phyloP scores from a whole-genome alignment of 2,888 invertebrate species.

The Ormyrus thymus region DNA sequence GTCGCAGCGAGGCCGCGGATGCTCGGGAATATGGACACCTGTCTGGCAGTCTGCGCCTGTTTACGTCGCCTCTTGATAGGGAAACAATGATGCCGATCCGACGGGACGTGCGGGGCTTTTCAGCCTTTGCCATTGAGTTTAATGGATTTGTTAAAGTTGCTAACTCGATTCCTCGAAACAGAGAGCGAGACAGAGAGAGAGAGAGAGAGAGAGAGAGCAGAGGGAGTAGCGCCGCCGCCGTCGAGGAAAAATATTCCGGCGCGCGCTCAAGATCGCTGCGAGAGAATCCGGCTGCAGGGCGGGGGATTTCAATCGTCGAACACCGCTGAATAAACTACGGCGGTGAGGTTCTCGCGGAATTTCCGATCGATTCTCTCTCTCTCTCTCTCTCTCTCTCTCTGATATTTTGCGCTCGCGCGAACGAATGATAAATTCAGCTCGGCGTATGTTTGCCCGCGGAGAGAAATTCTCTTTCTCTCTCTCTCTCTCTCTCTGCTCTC shows the following conservation, averaged over 20 bases:
- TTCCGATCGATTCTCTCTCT: slow-evolving; percentile 34
- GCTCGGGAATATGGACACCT: slow-evolving; percentile 2
- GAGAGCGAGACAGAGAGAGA: no score
- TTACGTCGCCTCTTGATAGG: neutral
- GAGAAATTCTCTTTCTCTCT: neutral
- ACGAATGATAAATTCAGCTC: slow-evolving; percentile 41
- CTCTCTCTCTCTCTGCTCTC: neutral
- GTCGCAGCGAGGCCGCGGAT: neutral
- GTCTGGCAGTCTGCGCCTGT: neutral
- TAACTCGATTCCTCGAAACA: no score
- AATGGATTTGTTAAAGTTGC: no score
- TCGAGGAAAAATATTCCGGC: no score
- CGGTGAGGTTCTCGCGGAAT: neutral
- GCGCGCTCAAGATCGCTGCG: no score
- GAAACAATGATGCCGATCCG: no score
- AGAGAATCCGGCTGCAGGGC: neutral
- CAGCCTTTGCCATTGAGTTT: no score
- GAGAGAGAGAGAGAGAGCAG: no score
- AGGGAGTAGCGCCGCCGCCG: no score
- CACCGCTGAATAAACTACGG: slow-evolving; percentile 38
- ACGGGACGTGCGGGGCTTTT: no score
- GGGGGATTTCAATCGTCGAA: slow-evolving; percentile 42
- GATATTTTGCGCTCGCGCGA: slow-evolving; percentile 13
- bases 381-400: no score
- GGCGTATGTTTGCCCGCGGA: neutral